Percentiles rank a stretch among this genome's conserved stretches.
These are phyloP conservation scores for Erpobdella octoculata DNA, from an alignment of 2,888 invertebrate genomes.

Conservation along the genomic window DNA sequence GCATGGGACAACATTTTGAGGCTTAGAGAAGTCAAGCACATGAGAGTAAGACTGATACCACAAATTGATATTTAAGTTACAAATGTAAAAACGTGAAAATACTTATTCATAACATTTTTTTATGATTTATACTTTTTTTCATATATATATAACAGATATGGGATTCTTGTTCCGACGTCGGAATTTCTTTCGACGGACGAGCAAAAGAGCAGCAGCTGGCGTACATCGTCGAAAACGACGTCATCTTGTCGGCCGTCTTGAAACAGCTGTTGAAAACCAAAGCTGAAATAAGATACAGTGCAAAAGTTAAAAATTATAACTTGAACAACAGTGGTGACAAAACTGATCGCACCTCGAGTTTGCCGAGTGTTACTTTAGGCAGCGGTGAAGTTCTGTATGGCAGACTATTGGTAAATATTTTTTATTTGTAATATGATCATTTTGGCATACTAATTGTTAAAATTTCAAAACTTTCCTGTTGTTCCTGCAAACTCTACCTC, in stretches of 20 bases:
- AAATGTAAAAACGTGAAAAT: neutral
- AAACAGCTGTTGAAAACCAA: conserved; percentile 57
- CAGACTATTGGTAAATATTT: conserved; percentile 50
- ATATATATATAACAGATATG: conserved; percentile 65
- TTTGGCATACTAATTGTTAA: neutral
- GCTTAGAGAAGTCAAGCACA: conserved; percentile 67
- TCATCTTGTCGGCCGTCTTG: conserved; percentile 63
- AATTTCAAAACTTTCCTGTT: no score
- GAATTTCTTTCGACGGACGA: conserved; percentile 75
- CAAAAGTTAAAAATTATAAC: conserved; percentile 63
- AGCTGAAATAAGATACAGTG: conserved; percentile 63
- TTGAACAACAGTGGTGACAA: conserved; percentile 52
- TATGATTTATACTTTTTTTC: neutral
- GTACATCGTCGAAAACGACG: conserved; percentile 87
- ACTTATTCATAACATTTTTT: neutral
- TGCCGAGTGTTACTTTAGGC: conserved; percentile 48
- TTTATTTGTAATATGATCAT: neutral
- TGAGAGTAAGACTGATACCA: conserved; percentile 67
- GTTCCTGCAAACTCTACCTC: no score
- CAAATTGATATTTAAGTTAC: neutral
- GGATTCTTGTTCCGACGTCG: conserved; percentile 82
- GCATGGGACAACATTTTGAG: conserved; percentile 76
- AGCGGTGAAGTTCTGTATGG: conserved; percentile 51
- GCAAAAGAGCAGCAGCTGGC: conserved; percentile 69
- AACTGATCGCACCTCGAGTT: conserved; percentile 35